phyloP scores from a whole-genome alignment of 2,888 invertebrate genomes.

The Poecilobothrus nobilitatus region DNA sequence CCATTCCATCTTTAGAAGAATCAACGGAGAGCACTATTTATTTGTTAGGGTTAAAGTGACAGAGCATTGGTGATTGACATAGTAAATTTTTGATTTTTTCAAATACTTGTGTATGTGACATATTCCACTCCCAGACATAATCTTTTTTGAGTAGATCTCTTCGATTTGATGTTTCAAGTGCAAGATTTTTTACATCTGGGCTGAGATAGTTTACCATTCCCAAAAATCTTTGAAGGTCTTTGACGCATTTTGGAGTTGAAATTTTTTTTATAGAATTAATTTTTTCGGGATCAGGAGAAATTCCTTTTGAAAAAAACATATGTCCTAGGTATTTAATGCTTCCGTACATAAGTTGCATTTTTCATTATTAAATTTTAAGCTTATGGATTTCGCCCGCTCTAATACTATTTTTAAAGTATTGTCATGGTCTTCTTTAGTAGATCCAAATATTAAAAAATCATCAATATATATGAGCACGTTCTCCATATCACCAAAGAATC shows the following conservation, averaged over 20 bases:
- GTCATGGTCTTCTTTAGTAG: no score
- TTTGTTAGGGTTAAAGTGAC: no score
- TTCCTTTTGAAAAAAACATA: no score
- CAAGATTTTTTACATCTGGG: slow-evolving; percentile 21
- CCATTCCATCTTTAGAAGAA: slow-evolving; percentile 9
- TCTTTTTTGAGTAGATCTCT: slow-evolving; percentile 16
- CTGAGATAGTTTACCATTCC: slow-evolving; percentile 24
- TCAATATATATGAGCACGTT: slow-evolving; percentile 17
- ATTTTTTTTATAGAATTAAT: slow-evolving; percentile 21
- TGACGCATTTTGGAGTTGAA: slow-evolving; percentile 19
- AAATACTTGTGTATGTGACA: no score
- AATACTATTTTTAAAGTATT: no score
- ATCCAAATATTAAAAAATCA: slow-evolving; percentile 14
- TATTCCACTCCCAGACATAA: slow-evolving; percentile 15
- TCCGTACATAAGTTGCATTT: slow-evolving; percentile 17
- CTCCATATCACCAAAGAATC: slow-evolving; percentile 14
- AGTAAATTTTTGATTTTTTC: no score
- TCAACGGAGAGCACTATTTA: slow-evolving; percentile 16
- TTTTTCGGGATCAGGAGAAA: slow-evolving; percentile 21
- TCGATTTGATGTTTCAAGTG: slow-evolving; percentile 16
- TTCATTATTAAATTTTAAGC: slow-evolving; percentile 15
- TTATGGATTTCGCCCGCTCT: no score
- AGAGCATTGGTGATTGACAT: no score
- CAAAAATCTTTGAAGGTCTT: slow-evolving; percentile 23
- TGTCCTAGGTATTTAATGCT: slow-evolving; percentile 25